A percentile compares a stretch with the other conserved stretches of the same genome.
Evolutionary conservation across 2,113 vertebrate species (phyloP).

Genomic region (Laterallus jamaicensis): DNA sequence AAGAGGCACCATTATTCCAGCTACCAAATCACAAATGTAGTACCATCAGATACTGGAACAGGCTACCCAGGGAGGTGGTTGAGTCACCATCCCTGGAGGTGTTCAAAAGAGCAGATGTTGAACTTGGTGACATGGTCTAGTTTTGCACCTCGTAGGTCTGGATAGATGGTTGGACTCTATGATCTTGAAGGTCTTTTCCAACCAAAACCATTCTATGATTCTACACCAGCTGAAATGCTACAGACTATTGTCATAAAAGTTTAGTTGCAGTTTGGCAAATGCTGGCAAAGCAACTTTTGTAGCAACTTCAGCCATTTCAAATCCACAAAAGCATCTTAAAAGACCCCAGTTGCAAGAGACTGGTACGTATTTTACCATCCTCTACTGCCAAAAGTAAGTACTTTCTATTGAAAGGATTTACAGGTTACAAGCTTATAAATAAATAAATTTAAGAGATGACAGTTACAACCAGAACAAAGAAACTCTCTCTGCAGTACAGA

Average conservation of each 20-base stretch:
- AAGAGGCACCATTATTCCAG: background rate
- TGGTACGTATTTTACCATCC: background rate
- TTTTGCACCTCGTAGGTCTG: no score
- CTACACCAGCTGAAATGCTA: background rate
- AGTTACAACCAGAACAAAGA: background rate
- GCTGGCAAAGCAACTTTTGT: background rate
- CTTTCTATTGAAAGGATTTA: background rate
- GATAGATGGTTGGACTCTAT: no score
- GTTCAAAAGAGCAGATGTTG: no score
- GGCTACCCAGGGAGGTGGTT: no score
- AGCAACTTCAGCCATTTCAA: background rate
- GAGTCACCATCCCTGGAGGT: no score
- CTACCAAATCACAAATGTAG: background rate
- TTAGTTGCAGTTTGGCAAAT: background rate
- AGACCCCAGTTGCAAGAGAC: background rate
- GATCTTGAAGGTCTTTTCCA: no score
- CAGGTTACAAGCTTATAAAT: background rate
- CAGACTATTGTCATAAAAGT: background rate
- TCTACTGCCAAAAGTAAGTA: background rate
- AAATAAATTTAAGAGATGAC: background rate
- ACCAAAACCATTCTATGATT: no score
- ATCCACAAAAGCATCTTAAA: background rate
- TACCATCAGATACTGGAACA: no score
- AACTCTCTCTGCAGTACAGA: background rate
- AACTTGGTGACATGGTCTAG: no score